Conservation (phyloP, 2,797 vertebrate species). For the Catostomus latipinnis region DNA sequence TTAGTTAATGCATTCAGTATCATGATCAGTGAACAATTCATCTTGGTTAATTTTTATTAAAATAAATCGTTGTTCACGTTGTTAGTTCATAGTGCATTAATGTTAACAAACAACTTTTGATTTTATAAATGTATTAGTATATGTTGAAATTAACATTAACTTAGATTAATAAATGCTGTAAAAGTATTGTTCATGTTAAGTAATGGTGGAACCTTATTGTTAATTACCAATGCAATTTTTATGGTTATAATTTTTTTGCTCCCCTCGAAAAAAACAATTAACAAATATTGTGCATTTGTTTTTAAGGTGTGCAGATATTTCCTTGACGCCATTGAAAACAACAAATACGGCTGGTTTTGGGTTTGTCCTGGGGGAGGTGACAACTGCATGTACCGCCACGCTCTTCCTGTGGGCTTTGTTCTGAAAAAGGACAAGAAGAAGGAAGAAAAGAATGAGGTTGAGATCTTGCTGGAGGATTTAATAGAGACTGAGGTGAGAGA, state of each 20-base stretch:
- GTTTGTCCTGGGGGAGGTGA: constrained; percentile 91
- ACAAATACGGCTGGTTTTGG: constrained; percentile 99
- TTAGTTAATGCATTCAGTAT: no score
- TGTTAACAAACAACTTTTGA: no score
- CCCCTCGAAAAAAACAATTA: no score
- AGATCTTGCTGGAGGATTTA: constrained; percentile 96
- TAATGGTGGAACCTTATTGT: no score
- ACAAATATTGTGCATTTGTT: constrained; percentile 1
- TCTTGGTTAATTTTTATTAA: no score
- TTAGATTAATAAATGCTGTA: no score
- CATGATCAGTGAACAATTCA: no score
- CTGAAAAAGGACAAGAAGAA: constrained; percentile 98
- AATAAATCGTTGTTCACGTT: no score
- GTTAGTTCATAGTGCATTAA: no score
- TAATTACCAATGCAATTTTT: neutral
- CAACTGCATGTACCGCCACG: constrained; percentile 94
- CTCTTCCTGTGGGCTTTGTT: constrained; percentile 93
- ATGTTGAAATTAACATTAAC: no score
- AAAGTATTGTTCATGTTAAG: no score
- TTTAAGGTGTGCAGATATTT: constrained; percentile 93
- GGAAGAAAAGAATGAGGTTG: constrained; percentile 90
- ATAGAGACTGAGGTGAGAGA: constrained; percentile 92
- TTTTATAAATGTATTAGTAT: no score
- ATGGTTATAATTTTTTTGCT: neutral
- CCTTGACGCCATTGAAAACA: constrained; percentile 95